phyloP scores from a whole-genome alignment of 2,113 vertebrate genomes.

The Rattus norvegicus region DNA sequence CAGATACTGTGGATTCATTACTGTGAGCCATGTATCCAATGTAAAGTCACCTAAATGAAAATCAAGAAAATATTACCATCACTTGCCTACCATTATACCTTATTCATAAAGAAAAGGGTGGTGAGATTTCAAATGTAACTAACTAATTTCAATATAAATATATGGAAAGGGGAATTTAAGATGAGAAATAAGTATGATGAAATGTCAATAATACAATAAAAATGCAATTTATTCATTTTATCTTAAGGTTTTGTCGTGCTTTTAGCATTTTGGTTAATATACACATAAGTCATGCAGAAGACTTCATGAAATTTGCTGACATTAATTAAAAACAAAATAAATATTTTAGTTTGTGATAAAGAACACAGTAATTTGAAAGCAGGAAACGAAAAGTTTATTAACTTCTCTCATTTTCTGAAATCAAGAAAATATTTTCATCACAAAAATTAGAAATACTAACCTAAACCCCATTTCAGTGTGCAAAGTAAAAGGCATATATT shows the following conservation, averaged over 20 bases:
- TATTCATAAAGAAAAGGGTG: neutral
- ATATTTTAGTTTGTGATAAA: neutral
- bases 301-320: neutral
- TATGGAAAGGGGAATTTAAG: neutral
- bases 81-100: neutral
- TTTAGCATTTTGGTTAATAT: neutral
- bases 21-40: constrained; percentile 61
- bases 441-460: neutral
- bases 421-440: neutral
- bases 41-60: constrained; percentile 37
- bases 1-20: constrained; percentile 65
- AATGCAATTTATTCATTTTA: neutral
- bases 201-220: neutral
- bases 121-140: neutral
- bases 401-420: neutral
- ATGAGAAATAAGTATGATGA: neutral
- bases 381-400: neutral
- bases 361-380: neutral
- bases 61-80: neutral
- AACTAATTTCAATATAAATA: constrained; percentile 33
- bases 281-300: neutral
- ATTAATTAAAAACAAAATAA: neutral
- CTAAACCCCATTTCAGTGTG: neutral
- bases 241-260: neutral
- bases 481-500: neutral